Conservation (phyloP, 2,797 vertebrate genomes). For the Microchirus variegatus region DNA sequence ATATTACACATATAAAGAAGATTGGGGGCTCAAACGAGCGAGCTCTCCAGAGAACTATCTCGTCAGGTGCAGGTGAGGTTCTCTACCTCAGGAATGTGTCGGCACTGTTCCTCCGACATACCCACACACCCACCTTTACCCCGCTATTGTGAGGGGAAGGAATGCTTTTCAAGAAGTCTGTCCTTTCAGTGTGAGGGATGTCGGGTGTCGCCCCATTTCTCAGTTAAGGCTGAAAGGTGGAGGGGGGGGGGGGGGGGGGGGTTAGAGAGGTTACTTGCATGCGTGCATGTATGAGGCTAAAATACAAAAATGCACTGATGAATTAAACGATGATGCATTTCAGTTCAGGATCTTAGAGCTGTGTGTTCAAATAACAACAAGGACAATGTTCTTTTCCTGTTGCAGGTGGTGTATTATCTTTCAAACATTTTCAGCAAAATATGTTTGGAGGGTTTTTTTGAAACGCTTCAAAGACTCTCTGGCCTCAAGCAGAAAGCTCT, state of each 20-base stretch:
- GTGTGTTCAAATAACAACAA: constrained; percentile 26
- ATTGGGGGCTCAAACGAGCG: constrained; percentile 68
- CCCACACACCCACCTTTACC: background rate
- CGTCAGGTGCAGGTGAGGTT: constrained; percentile 64
- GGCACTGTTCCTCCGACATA: constrained; percentile 21
- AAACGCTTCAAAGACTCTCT: constrained; percentile 45
- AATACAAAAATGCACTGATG: background rate
- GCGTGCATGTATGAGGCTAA: background rate
- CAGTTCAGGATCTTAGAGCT: background rate
- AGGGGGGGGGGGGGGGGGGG: background rate
- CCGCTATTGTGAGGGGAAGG: constrained; percentile 71
- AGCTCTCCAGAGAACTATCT: constrained; percentile 65
- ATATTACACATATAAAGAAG: constrained; percentile 67
- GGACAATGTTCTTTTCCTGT: constrained; percentile 5
- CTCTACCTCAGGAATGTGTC: constrained; percentile 69
- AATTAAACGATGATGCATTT: background rate
- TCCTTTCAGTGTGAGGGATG: constrained; percentile 62
- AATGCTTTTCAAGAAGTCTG: constrained; percentile 76
- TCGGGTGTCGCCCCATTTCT: constrained; percentile 65
- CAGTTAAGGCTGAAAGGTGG: constrained; percentile 34
- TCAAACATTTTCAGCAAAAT: constrained; percentile 45
- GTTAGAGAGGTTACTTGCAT: background rate
- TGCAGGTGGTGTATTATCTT: constrained; percentile 34
- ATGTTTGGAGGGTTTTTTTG: constrained; percentile 28
- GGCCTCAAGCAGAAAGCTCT: constrained; percentile 50